Conservation (phyloP, 2,113 vertebrate genomes). For the Charina bottae region DNA sequence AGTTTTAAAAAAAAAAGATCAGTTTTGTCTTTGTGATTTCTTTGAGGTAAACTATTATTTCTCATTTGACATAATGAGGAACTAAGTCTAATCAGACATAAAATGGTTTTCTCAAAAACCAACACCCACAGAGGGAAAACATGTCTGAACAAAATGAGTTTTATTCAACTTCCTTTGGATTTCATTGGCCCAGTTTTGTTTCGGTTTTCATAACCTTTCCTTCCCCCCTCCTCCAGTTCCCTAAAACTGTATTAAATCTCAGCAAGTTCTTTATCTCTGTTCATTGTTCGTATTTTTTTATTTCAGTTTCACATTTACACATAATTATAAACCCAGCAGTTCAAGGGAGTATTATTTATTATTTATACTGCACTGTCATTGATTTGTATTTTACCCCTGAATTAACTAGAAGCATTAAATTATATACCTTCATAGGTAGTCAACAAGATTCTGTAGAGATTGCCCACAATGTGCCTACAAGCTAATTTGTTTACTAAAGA, state of each 20-base stretch:
- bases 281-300: constrained; percentile 46
- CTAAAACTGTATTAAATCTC: constrained; percentile 58
- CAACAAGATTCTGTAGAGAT: constrained; percentile 54
- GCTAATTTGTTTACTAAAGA: constrained; percentile 62
- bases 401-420: constrained; percentile 74
- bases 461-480: constrained; percentile 53
- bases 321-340: constrained; percentile 72
- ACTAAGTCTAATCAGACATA: neutral
- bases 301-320: constrained; percentile 59
- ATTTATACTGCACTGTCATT: constrained; percentile 68
- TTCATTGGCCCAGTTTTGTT: neutral
- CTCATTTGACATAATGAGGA: neutral
- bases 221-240: constrained; percentile 42
- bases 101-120: constrained; percentile 44
- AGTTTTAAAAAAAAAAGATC: neutral
- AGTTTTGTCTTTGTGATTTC: neutral
- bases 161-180: constrained; percentile 25
- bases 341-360: constrained; percentile 70
- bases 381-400: constrained; percentile 69
- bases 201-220: constrained; percentile 48
- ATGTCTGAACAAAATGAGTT: neutral
- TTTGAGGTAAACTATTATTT: neutral
- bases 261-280: constrained; percentile 42
- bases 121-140: neutral
- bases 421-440: constrained; percentile 67